Evolutionary conservation across 1,140 invertebrate genomes (phyloP).

Genomic region (Dinoponera quadriceps): DNA sequence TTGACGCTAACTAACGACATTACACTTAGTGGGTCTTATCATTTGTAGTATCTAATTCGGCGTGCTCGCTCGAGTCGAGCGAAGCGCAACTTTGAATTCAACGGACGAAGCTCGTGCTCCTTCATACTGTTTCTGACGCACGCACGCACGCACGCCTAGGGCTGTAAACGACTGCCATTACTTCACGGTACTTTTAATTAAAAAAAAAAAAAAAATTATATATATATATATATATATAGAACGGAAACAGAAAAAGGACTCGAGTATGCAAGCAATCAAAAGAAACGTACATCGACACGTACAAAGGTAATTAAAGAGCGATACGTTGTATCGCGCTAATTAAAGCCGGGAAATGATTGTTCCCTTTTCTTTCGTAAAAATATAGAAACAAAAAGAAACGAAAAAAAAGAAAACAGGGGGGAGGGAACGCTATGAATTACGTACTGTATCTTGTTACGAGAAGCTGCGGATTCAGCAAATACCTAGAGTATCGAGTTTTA

Average conservation of each 20-base stretch:
- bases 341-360: constrained; percentile 7
- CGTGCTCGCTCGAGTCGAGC: not conserved
- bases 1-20: constrained; percentile 4
- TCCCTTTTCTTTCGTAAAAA: not conserved
- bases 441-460: not conserved
- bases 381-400: constrained; percentile 5
- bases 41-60: constrained; percentile 1
- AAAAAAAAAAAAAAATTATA: constrained; percentile 4
- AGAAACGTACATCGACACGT: constrained; percentile 31
- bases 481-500: not conserved
- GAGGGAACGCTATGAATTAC: not conserved
- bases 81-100: constrained; percentile 30
- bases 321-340: constrained; percentile 27
- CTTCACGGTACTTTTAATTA: constrained; percentile 46
- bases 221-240: too few relatives aligned
- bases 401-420: not conserved
- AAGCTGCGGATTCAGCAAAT: not conserved
- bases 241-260: constrained; percentile 9
- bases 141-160: constrained; percentile 49
- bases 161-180: constrained; percentile 49
- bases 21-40: constrained; percentile 23
- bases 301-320: not conserved
- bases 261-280: constrained; percentile 19
- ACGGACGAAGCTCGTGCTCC: constrained; percentile 42
- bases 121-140: constrained; percentile 43